Base-by-base conservation (phyloP, 64 coral and sea anemone species). In the Acropora tenuis region DNA sequence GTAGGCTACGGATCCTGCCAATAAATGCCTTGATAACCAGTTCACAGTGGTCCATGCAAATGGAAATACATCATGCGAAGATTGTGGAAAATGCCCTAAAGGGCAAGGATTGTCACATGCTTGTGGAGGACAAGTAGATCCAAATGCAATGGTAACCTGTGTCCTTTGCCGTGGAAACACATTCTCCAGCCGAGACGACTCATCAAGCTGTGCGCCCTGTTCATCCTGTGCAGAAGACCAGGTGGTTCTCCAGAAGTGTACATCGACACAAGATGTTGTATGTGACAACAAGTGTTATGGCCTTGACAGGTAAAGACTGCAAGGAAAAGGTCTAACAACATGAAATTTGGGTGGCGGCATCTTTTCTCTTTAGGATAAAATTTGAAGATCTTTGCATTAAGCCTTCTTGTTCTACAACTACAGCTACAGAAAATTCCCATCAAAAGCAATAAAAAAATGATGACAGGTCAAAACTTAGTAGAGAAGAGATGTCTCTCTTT, bases 141-240 rank as follows among this genome's bases (percentile, higher is more conserved):
- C 17, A n/a, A 53, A 10, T 52, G 12, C 47, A 2, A 48, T 78
- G 40, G 41, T 68, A 0, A 78, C 15, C 5, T 92, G 90, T 79
- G 3, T 58, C 3, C 6, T n/a, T 5, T 92, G 90, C 17, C 48
- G 2, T 17, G 83, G 83, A 72, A 48, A 18, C n/a, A 69, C 15
- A 8, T 87, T 86, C 63, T 87, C 90, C 49, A 66, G 65, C 15
- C 50, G 11, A 0, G 19, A 40, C 11, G 90, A 92, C 7, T 60
- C 82, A 8, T 92, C 90, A 5, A 45, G 13, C 50, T 92, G 90
- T 79, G 65, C 47, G 16, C 81, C 58, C 0, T 92, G 75, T 12
- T 16, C 82, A 71, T n/a, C 50, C 7, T 92, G 90, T 71, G 43
- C 48, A 19, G 83, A 69, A 41, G 90, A 77, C 43, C 79, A 92